phyloP scores from a whole-genome alignment of 2,113 vertebrate species.

The Eudorcas thomsonii region DNA sequence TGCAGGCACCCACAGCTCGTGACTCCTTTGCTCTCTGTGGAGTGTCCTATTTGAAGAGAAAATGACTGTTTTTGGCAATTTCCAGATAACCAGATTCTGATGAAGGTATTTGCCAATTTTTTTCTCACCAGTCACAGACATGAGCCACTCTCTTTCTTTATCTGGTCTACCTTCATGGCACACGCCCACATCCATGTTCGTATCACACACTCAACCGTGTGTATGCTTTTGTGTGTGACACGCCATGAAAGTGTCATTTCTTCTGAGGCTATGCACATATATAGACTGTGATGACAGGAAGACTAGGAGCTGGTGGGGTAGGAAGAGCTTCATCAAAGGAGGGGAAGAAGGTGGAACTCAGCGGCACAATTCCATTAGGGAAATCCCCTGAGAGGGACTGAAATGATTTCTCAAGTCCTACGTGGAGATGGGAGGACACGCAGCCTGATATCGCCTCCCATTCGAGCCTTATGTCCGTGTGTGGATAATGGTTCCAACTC shows the following conservation, averaged over 20 bases:
- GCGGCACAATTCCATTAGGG: background rate
- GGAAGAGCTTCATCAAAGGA: background rate
- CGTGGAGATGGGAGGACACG: background rate
- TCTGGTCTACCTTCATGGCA: background rate
- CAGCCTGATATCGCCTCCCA: background rate
- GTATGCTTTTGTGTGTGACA: background rate
- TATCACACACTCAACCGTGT: background rate
- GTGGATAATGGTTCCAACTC: background rate
- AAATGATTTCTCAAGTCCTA: background rate
- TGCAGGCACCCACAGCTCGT: background rate
- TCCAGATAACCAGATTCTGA: background rate
- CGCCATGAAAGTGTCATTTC: background rate
- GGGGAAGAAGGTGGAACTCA: background rate
- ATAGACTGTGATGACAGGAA: background rate
- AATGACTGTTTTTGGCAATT: background rate
- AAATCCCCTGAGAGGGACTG: background rate
- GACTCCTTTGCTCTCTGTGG: background rate
- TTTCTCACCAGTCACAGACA: background rate
- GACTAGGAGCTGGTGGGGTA: background rate
- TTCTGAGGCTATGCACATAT: conserved; percentile 34
- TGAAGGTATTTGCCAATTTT: background rate
- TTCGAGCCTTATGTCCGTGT: background rate
- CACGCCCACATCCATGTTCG: background rate
- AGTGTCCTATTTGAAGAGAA: background rate
- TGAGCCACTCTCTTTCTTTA: background rate